A percentile compares a stretch with the other conserved stretches of the same genome.
Conservation (phyloP, 1,140 invertebrate genomes). For the Melanaphis sacchari region DNA sequence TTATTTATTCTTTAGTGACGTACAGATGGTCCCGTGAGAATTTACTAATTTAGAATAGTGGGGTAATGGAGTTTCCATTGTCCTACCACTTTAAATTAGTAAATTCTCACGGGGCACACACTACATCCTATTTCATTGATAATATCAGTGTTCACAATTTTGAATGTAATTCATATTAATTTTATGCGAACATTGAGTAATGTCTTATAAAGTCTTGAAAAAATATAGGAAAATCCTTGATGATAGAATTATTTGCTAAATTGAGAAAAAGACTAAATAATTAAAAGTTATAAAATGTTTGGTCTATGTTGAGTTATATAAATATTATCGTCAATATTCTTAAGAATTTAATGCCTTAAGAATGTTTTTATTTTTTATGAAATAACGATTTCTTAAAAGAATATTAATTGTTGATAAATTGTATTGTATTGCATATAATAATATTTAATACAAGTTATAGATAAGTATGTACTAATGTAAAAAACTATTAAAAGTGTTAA, state of each 20-base stretch:
- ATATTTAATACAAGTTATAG: background rate
- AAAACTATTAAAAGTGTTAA: background rate
- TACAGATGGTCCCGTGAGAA: conserved; percentile 28
- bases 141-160: conserved; percentile 34
- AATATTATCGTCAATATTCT: background rate
- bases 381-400: background rate
- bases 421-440: background rate
- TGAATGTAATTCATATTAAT: background rate
- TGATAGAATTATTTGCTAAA: background rate
- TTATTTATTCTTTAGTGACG: conserved; percentile 40
- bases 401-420: background rate
- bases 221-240: background rate
- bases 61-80: conserved; percentile 29
- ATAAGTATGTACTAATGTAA: background rate
- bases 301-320: background rate
- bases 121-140: conserved; percentile 32
- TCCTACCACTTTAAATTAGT: conserved; percentile 42
- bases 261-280: background rate
- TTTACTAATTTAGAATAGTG: conserved; percentile 47
- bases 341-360: background rate
- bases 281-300: background rate
- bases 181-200: no score
- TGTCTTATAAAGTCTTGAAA: background rate
- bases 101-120: background rate
- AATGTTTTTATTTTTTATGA: background rate